Conservation (phyloP, 2,113 vertebrate genomes). For the Megaceryle torquata region DNA sequence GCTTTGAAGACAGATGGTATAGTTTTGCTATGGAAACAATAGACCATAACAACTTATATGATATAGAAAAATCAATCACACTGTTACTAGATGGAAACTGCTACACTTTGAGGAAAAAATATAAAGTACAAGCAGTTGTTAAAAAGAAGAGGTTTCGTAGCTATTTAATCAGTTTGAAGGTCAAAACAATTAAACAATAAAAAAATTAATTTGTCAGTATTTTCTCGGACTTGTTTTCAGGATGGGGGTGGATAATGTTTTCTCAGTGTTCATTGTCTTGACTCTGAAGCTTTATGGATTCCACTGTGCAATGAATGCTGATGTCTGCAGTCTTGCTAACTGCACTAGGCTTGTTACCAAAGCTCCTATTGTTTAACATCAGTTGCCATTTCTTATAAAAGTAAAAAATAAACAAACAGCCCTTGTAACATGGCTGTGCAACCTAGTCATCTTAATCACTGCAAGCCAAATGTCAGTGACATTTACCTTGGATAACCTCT, state of each 20-base stretch:
- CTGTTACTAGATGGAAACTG: conserved; percentile 57
- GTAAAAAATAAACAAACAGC: background rate
- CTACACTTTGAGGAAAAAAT: conserved; percentile 51
- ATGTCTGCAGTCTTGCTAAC: background rate
- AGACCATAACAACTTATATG: conserved; percentile 68
- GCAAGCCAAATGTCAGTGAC: background rate
- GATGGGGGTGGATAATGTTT: conserved; percentile 7
- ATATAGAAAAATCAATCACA: conserved; percentile 77
- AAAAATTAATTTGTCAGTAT: conserved; percentile 54
- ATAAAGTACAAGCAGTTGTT: conserved; percentile 64
- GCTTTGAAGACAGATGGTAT: conserved; percentile 70
- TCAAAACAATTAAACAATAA: conserved; percentile 73
- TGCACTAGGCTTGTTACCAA: background rate
- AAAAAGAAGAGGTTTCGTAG: conserved; percentile 69
- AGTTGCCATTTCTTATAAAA: background rate
- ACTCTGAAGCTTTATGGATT: background rate
- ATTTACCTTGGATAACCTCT: background rate
- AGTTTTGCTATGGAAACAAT: conserved; percentile 72
- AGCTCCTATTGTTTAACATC: background rate
- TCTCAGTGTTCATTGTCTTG: conserved; percentile 49
- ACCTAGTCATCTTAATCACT: background rate
- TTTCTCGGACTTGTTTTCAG: conserved; percentile 60
- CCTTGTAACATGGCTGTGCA: background rate
- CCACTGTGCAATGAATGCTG: background rate
- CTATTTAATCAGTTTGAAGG: conserved; percentile 70